Base-by-base conservation (phyloP, 2,888 invertebrate genomes). In the Cephus runcator region DNA sequence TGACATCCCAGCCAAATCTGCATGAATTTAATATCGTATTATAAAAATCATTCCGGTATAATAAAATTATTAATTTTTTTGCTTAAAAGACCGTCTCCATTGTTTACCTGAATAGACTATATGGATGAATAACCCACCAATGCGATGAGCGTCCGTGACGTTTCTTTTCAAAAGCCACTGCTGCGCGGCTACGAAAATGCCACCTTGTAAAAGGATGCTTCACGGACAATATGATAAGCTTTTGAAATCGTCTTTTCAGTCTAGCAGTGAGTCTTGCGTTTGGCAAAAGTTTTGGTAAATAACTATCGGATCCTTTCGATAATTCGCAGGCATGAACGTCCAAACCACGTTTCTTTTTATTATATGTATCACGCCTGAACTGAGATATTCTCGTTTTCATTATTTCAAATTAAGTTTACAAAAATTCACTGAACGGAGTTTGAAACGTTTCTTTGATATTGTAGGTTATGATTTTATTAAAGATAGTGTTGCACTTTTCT, bases 111-210 rank as follows among this genome's bases (percentile, higher is more conserved):
- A 89, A 85, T 31, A 73, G 77, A 78, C 92, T 91, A 81, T 86
- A 91, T 0, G 92, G 92, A 81, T 92, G 92, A 80, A 92, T 88
- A 30, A 90, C 79, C 88, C 89, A 91, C 87, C 89, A 88, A 35
- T 88, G 68, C 0, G 79, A 30, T 9, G 87, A 87, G 31, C 85
- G 85, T 11, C 88, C 85, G 40, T 92, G 92, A 34, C 89, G 83
- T 77, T 85, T 87, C 76, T 88, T 91, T 78, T 92, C 92, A 30
- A 87, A 85, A n/a, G 85, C 83, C 6, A 92, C 83, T 4, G 91
- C 88, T 0, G 90, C 88, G 23, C 82, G 83, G 79, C 92, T 92
- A 30, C 90, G 86, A 31, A 91, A 83, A 69, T 85, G 86, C 73
- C 85, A 84, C 56, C 83, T 87, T 1, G 88, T 88, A 4, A 84